These are phyloP conservation scores for Caracal caracal DNA, from an alignment of 2,113 vertebrate species.

Conservation along the genomic window DNA sequence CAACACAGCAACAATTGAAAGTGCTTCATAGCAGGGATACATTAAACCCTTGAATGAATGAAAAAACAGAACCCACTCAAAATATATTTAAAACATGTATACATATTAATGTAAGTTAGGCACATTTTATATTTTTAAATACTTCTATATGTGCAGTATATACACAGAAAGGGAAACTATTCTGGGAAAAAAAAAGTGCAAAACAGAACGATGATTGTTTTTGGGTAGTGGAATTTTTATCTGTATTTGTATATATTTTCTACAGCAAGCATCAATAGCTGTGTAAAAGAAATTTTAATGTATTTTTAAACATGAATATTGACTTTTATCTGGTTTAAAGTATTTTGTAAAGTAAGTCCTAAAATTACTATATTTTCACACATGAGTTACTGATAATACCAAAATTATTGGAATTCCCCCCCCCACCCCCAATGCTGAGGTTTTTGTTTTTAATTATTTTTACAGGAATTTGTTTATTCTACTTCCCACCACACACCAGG, in stretches of 20 bases:
- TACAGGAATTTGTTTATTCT: conserved; percentile 11
- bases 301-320: conserved; percentile 39
- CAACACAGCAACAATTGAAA: neutral
- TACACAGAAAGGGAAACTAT: neutral
- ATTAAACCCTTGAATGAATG: neutral
- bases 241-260: neutral
- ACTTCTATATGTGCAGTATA: neutral
- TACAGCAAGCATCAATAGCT: conserved; percentile 14
- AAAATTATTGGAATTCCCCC: neutral
- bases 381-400: neutral
- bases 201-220: conserved; percentile 22
- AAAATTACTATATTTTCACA: conserved; percentile 35
- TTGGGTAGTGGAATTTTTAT: neutral
- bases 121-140: neutral
- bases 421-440: neutral
- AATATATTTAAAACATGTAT: neutral
- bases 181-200: neutral
- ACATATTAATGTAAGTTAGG: neutral
- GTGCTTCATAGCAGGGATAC: neutral
- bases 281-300: conserved; percentile 28
- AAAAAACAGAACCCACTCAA: conserved; percentile 13
- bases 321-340: conserved; percentile 46
- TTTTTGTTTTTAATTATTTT: conserved; percentile 13
- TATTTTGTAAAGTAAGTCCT: conserved; percentile 8
- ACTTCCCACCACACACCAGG: neutral